Percentiles rank a stretch among this genome's conserved stretches.
phyloP scores from a whole-genome alignment of 2,113 vertebrate genomes.

The Pandion haliaetus region DNA sequence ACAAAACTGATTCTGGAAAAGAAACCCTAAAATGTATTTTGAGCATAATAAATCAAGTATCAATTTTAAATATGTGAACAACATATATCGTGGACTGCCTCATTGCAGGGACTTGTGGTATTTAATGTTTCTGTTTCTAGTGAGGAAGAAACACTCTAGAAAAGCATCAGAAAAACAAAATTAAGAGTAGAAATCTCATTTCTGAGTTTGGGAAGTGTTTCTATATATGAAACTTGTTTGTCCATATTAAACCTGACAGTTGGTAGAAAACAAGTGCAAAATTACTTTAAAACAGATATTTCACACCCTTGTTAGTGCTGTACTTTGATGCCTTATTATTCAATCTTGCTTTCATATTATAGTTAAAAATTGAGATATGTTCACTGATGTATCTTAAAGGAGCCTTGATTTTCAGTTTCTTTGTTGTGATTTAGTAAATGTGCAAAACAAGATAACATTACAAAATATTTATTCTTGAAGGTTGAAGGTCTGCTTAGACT shows the following conservation, averaged over 20 bases:
- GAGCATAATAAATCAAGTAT: background rate
- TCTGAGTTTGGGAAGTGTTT: background rate
- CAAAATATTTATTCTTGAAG: background rate
- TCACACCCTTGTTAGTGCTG: background rate
- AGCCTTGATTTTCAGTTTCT: background rate
- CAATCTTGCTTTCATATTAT: background rate
- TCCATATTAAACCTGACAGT: background rate
- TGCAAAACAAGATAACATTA: background rate
- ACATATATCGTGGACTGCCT: background rate
- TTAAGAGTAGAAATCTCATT: background rate
- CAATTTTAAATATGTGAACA: background rate
- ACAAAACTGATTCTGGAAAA: background rate
- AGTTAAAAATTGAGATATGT: background rate
- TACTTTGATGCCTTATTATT: background rate
- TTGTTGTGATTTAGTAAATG: background rate
- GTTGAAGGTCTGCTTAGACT: background rate
- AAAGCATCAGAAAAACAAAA: background rate
- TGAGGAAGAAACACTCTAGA: background rate
- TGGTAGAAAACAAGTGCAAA: background rate
- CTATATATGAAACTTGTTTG: background rate
- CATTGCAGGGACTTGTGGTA: background rate
- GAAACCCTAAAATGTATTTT: background rate
- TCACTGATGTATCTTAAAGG: background rate
- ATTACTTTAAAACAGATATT: background rate
- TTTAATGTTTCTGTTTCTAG: background rate